Conservation (phyloP, 2,113 vertebrate genomes). For the Ia io region DNA sequence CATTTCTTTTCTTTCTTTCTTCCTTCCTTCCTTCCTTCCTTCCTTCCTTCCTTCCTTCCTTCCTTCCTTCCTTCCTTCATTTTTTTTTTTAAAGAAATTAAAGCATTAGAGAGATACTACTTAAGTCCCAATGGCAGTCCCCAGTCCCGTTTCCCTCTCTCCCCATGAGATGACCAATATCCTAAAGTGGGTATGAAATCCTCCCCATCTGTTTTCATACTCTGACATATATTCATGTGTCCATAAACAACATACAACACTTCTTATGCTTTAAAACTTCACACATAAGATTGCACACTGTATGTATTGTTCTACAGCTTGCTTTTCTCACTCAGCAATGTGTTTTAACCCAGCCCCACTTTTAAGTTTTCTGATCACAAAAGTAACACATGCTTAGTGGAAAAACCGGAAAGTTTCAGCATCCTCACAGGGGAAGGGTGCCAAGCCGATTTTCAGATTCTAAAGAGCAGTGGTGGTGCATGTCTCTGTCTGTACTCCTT, state of each 20-base stretch:
- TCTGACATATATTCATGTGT: neutral
- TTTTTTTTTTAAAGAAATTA: neutral
- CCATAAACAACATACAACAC: neutral
- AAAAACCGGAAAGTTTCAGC: constrained; percentile 7
- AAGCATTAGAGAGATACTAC: neutral
- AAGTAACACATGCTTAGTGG: neutral
- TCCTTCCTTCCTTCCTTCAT: neutral
- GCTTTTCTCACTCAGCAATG: constrained; percentile 28
- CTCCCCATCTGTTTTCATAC: neutral
- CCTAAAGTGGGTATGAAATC: neutral
- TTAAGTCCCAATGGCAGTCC: neutral
- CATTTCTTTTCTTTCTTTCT: too few relatives aligned
- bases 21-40: too few relatives aligned
- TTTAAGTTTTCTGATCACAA: neutral
- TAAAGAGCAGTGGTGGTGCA: neutral
- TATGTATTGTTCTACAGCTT: neutral
- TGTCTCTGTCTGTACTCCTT: neutral
- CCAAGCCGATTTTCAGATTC: neutral
- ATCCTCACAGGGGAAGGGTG: neutral
- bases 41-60: too few relatives aligned
- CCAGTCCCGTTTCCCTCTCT: neutral
- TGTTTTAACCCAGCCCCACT: neutral
- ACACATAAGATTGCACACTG: neutral
- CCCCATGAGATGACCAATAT: neutral
- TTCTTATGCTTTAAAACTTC: neutral